phyloP scores from a whole-genome alignment of 2,888 invertebrate species.

The Macaria notata region DNA sequence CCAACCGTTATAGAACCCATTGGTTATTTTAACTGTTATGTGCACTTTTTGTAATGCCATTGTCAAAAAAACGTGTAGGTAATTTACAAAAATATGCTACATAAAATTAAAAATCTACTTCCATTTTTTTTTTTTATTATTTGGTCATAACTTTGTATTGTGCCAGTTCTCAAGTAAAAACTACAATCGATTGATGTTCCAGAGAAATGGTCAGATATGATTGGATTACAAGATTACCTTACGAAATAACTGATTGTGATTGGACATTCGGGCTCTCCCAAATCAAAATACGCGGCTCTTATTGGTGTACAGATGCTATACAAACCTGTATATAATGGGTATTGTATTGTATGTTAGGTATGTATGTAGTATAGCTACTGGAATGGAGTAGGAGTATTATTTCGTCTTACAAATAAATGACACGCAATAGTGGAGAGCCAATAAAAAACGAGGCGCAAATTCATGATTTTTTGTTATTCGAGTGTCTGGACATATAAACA shows the following conservation, averaged over 20 bases:
- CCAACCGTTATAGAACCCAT: no score
- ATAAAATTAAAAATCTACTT: no score
- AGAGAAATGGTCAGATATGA: slow-evolving; percentile 27
- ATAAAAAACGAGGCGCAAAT: slow-evolving; percentile 78
- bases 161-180: no score
- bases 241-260: slow-evolving; percentile 34
- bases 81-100: no score
- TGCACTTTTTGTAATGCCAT: no score
- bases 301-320: slow-evolving; percentile 34
- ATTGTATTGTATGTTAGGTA: neutral
- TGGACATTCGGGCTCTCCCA: slow-evolving; percentile 25
- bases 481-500: slow-evolving; percentile 63
- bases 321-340: slow-evolving; percentile 1
- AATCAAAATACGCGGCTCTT: slow-evolving; percentile 29
- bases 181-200: slow-evolving; percentile 18
- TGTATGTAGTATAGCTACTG: slow-evolving; percentile 3
- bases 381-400: slow-evolving; percentile 46
- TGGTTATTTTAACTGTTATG: no score
- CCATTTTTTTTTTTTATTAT: no score
- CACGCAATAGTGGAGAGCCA: slow-evolving; percentile 78
- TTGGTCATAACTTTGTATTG: no score
- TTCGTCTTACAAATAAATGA: slow-evolving; percentile 78
- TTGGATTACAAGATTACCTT: slow-evolving; percentile 35
- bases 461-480: slow-evolving; percentile 68
- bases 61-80: no score